Conservation (phyloP, 1,140 invertebrate species). For the Battus philenor region DNA sequence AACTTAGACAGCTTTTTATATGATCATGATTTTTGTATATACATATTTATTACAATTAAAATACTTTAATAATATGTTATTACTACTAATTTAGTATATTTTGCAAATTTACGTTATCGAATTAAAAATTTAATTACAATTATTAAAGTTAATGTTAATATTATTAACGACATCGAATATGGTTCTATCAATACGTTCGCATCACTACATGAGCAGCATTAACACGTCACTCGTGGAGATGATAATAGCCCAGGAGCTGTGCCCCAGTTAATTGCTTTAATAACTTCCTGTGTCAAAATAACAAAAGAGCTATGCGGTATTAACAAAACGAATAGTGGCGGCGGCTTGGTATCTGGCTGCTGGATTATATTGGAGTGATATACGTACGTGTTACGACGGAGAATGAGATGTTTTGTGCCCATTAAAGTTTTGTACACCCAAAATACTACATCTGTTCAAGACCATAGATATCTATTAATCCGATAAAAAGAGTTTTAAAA, state of each 20-base stretch:
- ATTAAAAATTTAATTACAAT: too few relatives aligned
- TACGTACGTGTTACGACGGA: constrained; percentile 9
- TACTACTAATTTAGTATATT: too few relatives aligned
- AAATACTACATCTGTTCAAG: too few relatives aligned
- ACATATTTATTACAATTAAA: too few relatives aligned
- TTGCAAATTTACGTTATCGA: too few relatives aligned
- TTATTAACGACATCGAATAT: background rate
- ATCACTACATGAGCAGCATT: constrained; percentile 61
- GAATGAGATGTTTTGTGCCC: background rate
- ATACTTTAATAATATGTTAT: too few relatives aligned
- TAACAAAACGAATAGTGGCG: constrained; percentile 49
- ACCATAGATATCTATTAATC: too few relatives aligned
- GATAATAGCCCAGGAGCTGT: constrained; percentile 70
- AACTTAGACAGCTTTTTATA: too few relatives aligned
- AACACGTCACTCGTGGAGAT: constrained; percentile 73
- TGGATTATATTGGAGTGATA: constrained; percentile 31
- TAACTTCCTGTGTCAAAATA: constrained; percentile 76
- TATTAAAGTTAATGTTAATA: too few relatives aligned
- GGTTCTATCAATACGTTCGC: constrained; percentile 19
- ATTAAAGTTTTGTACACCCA: background rate
- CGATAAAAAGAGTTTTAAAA: too few relatives aligned
- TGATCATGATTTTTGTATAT: too few relatives aligned
- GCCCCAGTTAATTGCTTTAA: constrained; percentile 74
- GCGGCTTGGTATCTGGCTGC: constrained; percentile 29
- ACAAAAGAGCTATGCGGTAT: constrained; percentile 64